A percentile compares a stretch with the other conserved stretches of the same genome.
These are phyloP conservation scores for Phocides pigmalion DNA, from an alignment of 1,140 invertebrate species.

Conservation along the genomic window DNA sequence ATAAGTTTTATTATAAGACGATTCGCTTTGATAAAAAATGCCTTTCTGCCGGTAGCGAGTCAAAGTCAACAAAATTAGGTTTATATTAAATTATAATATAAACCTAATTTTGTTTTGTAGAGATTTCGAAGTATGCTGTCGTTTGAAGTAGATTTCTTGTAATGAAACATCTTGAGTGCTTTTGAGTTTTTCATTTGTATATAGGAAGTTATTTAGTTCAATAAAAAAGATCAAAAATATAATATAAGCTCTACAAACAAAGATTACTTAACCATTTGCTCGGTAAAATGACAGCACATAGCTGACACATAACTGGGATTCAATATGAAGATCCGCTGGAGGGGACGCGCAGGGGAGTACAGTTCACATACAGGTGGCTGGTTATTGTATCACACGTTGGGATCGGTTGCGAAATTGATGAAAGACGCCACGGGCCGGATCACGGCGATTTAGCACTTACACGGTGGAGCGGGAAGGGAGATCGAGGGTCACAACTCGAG, in stretches of 20 bases:
- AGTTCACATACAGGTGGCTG: constrained; percentile 11
- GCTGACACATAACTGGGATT: background rate
- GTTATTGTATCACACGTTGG: constrained; percentile 32
- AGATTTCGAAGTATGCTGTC: too few relatives aligned
- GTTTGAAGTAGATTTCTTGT: too few relatives aligned
- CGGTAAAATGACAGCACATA: background rate
- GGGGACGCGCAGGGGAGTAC: constrained; percentile 11
- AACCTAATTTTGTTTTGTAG: too few relatives aligned
- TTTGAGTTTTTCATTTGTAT: too few relatives aligned
- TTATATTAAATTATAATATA: too few relatives aligned
- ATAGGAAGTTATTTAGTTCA: too few relatives aligned
- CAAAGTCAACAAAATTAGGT: too few relatives aligned
- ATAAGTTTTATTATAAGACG: too few relatives aligned
- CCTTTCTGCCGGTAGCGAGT: too few relatives aligned
- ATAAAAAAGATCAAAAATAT: background rate
- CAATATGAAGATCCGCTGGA: background rate
- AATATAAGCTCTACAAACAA: background rate
- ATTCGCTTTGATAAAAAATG: too few relatives aligned
- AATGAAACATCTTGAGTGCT: too few relatives aligned
- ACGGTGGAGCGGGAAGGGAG: constrained; percentile 34
- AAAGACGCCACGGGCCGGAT: constrained; percentile 51
- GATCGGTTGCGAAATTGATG: constrained; percentile 51
- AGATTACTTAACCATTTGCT: background rate
- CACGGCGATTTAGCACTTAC: constrained; percentile 61
- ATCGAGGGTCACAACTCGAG: constrained; percentile 34